A percentile compares a stretch with the other conserved stretches of the same genome.
These are phyloP conservation scores for Lepidonotus clava DNA, from an alignment of 2,888 invertebrate genomes.

Conservation along the genomic window DNA sequence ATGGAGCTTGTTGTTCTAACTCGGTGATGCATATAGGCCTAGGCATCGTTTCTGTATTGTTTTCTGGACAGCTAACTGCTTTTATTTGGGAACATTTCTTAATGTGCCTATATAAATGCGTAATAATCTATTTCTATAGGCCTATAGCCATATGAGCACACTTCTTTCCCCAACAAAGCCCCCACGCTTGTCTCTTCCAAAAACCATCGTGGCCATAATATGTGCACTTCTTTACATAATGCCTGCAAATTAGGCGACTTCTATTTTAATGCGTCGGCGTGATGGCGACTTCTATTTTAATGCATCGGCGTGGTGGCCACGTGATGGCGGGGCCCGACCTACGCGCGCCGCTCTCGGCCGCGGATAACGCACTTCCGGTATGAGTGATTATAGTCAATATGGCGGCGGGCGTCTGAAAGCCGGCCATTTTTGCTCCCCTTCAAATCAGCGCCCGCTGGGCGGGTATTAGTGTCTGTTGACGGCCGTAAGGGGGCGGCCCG, in stretches of 20 bases:
- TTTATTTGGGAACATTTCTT: no score
- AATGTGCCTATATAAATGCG: no score
- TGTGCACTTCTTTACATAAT: background rate
- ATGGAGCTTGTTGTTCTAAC: no score
- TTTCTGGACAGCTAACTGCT: no score
- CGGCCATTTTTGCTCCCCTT: background rate
- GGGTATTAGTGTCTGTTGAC: background rate
- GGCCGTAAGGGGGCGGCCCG: background rate
- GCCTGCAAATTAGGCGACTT: background rate
- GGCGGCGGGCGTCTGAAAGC: conserved; percentile 4
- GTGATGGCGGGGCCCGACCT: background rate
- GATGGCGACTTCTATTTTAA: background rate
- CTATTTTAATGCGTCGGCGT: conserved; percentile 1
- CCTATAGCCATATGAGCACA: no score
- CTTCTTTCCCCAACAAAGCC: no score
- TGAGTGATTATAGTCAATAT: conserved; percentile 15
- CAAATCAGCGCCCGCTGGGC: background rate
- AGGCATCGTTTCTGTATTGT: no score
- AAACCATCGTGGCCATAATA: no score
- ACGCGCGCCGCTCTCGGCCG: background rate
- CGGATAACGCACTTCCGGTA: background rate
- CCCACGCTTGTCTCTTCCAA: no score
- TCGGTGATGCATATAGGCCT: no score
- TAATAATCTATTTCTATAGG: no score
- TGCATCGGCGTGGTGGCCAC: background rate